Evolutionary conservation across 2,888 invertebrate species (phyloP), one percentile per base, ranked within the genome.

Genomic region (Drosophila koepferae): DNA sequence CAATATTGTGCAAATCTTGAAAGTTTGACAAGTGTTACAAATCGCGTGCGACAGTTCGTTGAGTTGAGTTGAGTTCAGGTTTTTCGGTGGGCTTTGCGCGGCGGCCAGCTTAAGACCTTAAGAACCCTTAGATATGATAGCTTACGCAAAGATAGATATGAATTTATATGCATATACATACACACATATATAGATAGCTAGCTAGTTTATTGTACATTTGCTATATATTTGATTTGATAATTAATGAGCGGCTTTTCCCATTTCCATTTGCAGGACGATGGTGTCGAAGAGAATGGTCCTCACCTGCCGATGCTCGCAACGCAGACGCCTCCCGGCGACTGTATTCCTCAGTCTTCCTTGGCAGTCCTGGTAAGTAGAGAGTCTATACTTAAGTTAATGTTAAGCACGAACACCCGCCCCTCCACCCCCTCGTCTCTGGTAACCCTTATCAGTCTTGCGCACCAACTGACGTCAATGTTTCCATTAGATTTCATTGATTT

Each of bases 291-390:
- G 97, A 97, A 94, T 97, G 97, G 97, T 97, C 96, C 88, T 96
- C 96, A 90, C 97, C 96, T 90, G 96, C 96, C 88, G 97, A 97
- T 94, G 96, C 97, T 90, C 94, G 95, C 94, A 96, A 95, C 93
- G 95, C 96, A 83, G 96, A 95, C 85, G 95, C 96, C 92, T 96
- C 97, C 94, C 96, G 97, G 94, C 96, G 97, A 92, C 94, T 96
- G 86, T 97, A 97, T 94, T 97, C 97, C 94, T 97, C 97, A 94
- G 97, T 97, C 94, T 97, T 97, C 95, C 96, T 97, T 94, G 97
- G 97, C 94, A 97, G 97, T 95, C 97, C 97, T 93, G 95, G 95
- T 95, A 94, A 94, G 93, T 94, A 34, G 9, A 1, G 0, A 20
- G 23, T 5, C 31, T 40, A 16, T 2, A 54, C 48, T 10, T n/a